Evolutionary conservation across 1,140 invertebrate genomes (phyloP), one percentile per base, ranked within the genome.

Genomic region (Drosophila ironensis): DNA sequence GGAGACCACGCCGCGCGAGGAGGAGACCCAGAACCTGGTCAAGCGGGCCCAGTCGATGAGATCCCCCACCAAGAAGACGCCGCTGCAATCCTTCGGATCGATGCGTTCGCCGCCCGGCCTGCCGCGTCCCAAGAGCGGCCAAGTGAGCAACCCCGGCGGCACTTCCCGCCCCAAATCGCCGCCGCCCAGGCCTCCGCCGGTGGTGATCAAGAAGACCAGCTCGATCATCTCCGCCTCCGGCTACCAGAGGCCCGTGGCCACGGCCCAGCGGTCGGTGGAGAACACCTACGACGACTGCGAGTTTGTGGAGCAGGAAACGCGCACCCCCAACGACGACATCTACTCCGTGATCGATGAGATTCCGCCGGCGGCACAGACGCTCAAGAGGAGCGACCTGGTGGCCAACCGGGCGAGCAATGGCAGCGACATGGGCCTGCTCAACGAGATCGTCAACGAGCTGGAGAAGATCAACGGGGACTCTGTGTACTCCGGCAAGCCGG

Each of bases 381-480:
- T 89, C 4, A 89, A 89, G 22, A 82, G 87, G 4, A 89, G 87
- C 25, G 87, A 89, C 53, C 59, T 89, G 16, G 87, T 89, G 5
- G 72, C 69, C 51, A 86, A 71, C 38, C 0, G 90, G 91, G 7
- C 90, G 82, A 70, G 63, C 11, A 92, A 91, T 72, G 89, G 91
- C 5, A 60, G 61, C 28, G 93, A 92, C 46, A 92, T 94, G 90
- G 95, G 95, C 1, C 88, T 97, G 5, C 82, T 97, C 0, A 94
- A 94, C 3, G 96, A 97, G 89, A 97, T 97, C 42, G 96, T 97
- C 0, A 94, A 93, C 7, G 96, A 97, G 90, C 96, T 97, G 44
- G 95, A 96, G 69, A 95, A 94, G 61, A 91, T 95, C 11, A 96
- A 97, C 84, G 84, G 84, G 9, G 95, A 97, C 64, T 96, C 95